Conservation (phyloP, 2,113 vertebrate genomes). For the Microtus montanus region DNA sequence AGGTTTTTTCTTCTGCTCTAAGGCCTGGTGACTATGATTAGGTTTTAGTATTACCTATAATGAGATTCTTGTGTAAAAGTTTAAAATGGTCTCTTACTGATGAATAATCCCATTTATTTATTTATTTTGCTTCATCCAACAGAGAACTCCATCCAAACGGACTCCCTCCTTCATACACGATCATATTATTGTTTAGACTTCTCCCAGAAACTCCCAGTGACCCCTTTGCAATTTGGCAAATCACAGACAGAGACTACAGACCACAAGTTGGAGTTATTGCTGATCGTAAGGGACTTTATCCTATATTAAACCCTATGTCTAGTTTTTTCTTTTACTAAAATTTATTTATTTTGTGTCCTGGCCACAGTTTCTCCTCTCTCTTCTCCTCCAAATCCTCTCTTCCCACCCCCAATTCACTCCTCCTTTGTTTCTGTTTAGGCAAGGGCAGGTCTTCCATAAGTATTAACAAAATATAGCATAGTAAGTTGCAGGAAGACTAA, state of each 20-base stretch:
- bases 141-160: conserved; percentile 97
- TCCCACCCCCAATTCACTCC: not conserved
- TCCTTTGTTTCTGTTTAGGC: not conserved
- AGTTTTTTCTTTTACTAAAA: not conserved
- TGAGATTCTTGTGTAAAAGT: not conserved
- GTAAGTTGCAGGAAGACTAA: not conserved
- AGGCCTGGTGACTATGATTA: not conserved
- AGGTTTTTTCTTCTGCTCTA: not conserved
- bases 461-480: not conserved
- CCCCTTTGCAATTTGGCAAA: conserved; percentile 98
- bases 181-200: conserved; percentile 95
- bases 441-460: not conserved
- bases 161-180: conserved; percentile 92
- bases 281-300: conserved; percentile 90
- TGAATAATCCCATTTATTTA: conserved; percentile 2
- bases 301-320: conserved; percentile 32
- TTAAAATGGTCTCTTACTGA: conserved; percentile 49
- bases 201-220: conserved; percentile 92
- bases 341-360: not conserved
- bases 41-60: not conserved
- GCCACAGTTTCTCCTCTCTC: not conserved
- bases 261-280: conserved; percentile 95
- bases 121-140: conserved; percentile 71
- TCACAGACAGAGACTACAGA: conserved; percentile 93
- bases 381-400: not conserved